Percentiles rank a stretch among this genome's conserved stretches.
Evolutionary conservation across 1,140 invertebrate genomes (phyloP).

Genomic region (Caenorhabditis elegans): DNA sequence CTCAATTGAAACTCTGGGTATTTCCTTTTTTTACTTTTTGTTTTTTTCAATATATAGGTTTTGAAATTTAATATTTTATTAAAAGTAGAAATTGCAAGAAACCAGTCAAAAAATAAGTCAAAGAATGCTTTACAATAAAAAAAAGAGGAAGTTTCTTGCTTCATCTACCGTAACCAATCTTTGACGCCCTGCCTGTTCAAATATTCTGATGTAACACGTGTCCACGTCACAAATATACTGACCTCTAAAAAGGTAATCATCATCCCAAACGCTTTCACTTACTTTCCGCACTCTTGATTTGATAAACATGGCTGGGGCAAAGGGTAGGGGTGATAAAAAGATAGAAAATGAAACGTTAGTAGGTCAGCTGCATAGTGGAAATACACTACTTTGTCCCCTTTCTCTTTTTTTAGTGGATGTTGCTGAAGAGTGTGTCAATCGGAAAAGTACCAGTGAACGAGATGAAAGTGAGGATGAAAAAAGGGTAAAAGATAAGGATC

Average conservation of each 20-base stretch:
- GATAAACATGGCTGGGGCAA: constrained; percentile 14
- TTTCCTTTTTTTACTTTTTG: no score
- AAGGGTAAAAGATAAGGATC: constrained; percentile 1
- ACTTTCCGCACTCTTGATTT: constrained; percentile 21
- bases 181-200: not conserved
- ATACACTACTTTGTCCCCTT: not conserved
- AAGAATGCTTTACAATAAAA: not conserved
- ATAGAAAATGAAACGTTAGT: constrained; percentile 32
- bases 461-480: not conserved
- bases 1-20: no score
- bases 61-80: no score
- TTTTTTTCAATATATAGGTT: no score
- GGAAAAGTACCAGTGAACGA: constrained; percentile 25
- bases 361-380: constrained; percentile 24
- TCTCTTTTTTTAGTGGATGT: not conserved
- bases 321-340: constrained; percentile 24
- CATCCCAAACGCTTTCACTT: not conserved
- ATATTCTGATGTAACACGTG: not conserved
- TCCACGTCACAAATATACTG: not conserved
- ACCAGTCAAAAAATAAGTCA: not conserved
- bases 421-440: constrained; percentile 21
- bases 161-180: not conserved
- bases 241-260: not conserved
- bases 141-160: not conserved
- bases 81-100: not conserved